phyloP scores from a whole-genome alignment of 1,140 invertebrate genomes.

The Caenorhabditis latens region DNA sequence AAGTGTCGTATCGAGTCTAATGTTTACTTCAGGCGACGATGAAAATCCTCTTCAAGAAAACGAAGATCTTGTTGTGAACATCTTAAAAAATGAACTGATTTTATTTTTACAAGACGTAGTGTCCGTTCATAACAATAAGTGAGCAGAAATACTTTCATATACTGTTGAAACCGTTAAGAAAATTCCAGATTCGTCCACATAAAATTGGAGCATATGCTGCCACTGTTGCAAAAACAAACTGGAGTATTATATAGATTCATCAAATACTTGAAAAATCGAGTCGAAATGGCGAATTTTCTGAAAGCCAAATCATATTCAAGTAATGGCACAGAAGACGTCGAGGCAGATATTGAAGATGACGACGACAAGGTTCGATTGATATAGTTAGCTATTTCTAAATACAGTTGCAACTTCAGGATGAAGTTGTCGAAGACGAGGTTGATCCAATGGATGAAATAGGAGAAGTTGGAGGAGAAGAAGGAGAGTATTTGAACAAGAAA shows the following conservation, averaged over 20 bases:
- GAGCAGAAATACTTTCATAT: background rate
- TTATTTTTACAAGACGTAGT: background rate
- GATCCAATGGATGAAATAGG: conserved; percentile 41
- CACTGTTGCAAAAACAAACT: background rate
- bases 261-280: conserved; percentile 16
- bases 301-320: conserved; percentile 16
- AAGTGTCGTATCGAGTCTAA: background rate
- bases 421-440: background rate
- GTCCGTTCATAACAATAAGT: conserved; percentile 10
- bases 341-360: background rate
- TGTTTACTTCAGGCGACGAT: conserved; percentile 34
- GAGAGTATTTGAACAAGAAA: conserved; percentile 39
- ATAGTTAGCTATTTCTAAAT: background rate
- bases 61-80: conserved; percentile 20
- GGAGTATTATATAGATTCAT: conserved; percentile 10
- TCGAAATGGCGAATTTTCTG: conserved; percentile 17
- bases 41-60: conserved; percentile 22
- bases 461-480: conserved; percentile 20
- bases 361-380: background rate
- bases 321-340: background rate
- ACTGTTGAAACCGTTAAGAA: background rate
- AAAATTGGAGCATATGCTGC: background rate
- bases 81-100: conserved; percentile 28
- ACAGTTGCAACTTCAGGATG: background rate
- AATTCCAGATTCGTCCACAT: background rate